Evolutionary conservation across 2,797 vertebrate genomes (phyloP), one percentile per base, ranked within the genome.

Genomic region (Ceryle rudis): DNA sequence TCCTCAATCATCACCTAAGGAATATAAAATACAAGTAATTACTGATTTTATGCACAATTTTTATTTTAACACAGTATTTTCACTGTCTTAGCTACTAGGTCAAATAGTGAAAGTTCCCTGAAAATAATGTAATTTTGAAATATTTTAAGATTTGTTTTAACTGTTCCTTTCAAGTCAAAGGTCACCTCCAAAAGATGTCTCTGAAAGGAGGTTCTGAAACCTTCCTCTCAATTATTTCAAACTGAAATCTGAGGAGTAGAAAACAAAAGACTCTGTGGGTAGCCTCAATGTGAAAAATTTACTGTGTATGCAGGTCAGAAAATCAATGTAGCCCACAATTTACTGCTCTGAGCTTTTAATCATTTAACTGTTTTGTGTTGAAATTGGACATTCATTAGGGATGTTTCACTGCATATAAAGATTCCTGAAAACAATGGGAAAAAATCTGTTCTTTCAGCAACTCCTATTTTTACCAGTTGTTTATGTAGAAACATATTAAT

Each of bases 131-230:
- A 60, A 66, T 78, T 96, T 95, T 90, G 62, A 69, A 61, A 39
- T 93, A 92, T 84, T n/a, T 89, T 44, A 75, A 91, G 57, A 66
- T 10, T 31, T 41, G 46, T n/a, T 96, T 92, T 69, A 93, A 92
- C 74, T 78, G 72, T 39, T 25, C 23, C 49, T 93, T 73, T n/a
- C 29, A 94, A 95, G 44, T 33, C 64, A 97, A 93, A 91, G 90
- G 95, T 98, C 95, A 97, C 93, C 60, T 96, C 70, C 90, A 97
- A 82, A 97, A 90, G 81, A 96, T 47, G 13, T 47, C 41, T 90
- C 86, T 79, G 89, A 80, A 90, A 88, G 39, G 37, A 93, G 66
- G 89, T 67, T 91, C 78, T 87, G 86, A 96, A 97, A 97, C 60
- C 90, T 87, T 91, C 77, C 83, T 75, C 77, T 94, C 70, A 88